These are phyloP conservation scores for Crocallis elinguaria DNA, from an alignment of 2,888 invertebrate genomes.

Conservation along the genomic window DNA sequence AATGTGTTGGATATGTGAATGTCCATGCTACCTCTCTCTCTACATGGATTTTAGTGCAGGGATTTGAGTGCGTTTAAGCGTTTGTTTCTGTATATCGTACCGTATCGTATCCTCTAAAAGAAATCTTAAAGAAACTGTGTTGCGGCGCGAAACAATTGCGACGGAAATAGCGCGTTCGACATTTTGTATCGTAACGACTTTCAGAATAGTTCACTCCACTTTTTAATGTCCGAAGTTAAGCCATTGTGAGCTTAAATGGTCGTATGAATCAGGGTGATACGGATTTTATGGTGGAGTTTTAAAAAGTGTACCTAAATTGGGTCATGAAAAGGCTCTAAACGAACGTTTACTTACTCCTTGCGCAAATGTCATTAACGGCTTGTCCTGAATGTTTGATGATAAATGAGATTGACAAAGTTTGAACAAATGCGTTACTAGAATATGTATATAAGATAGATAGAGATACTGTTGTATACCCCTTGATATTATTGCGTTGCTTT, in stretches of 20 bases:
- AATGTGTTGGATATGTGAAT: too few relatives aligned
- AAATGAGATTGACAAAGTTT: too few relatives aligned
- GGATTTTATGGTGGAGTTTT: slow-evolving; percentile 20
- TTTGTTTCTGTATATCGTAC: too few relatives aligned
- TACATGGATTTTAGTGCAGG: too few relatives aligned
- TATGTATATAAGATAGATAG: too few relatives aligned
- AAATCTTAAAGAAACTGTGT: slow-evolving; percentile 48
- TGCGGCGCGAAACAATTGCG: slow-evolving; percentile 55
- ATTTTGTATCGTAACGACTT: slow-evolving; percentile 42
- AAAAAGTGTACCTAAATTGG: slow-evolving; percentile 19
- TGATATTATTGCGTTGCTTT: too few relatives aligned
- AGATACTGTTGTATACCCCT: too few relatives aligned
- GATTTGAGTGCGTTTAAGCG: too few relatives aligned
- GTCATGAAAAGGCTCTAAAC: slow-evolving; percentile 5
- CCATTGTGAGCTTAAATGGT: slow-evolving; percentile 34
- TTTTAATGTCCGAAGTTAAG: slow-evolving; percentile 37
- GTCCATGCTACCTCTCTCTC: too few relatives aligned
- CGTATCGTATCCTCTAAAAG: slow-evolving; percentile 13
- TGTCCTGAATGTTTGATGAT: too few relatives aligned
- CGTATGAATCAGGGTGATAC: slow-evolving; percentile 31
- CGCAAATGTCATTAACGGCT: neutral
- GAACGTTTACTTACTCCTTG: neutral
- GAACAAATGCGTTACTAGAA: too few relatives aligned
- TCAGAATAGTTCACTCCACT: slow-evolving; percentile 40
- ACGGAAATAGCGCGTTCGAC: slow-evolving; percentile 59